Base-by-base conservation (phyloP, 2,888 invertebrate genomes). In the Dysmachus trigonus region DNA sequence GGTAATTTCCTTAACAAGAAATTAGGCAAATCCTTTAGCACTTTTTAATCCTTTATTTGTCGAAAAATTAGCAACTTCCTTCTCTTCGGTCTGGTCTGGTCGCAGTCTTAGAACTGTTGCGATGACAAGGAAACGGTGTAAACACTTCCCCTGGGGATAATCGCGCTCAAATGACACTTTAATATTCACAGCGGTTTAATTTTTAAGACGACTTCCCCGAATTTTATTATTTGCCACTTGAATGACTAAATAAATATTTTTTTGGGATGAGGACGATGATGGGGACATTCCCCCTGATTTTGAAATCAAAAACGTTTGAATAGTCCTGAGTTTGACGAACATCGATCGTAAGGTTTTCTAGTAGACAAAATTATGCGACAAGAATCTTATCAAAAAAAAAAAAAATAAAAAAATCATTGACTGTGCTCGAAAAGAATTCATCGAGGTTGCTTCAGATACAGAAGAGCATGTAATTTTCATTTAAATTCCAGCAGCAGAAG, bases 31-130 rank as follows among this genome's bases (percentile, higher is more conserved):
- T 85, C 74, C 79, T 87, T 86, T 85, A 87, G 86, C 84, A 86
- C 87, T 71, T 85, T 86, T 86, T 87, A 87, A 86, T 87, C 85
- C 87, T 87, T 87, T 87, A 87, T 74, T 87, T 86, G 87, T 72
- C 53, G 53, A 87, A 77, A 71, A 82, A 87, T 87, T 74, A 71
- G 38, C 73, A 62, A 22, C 62, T 22, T 62, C 62, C 62, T 62
- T 22, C 10, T 1, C n/a, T n/a, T n/a, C n/a, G n/a, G n/a, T n/a
- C n/a, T n/a, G n/a, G n/a, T n/a, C 22, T 62, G 18, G 18, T 53
- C 53, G 30, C 51, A 74, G 62, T 76, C 35, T n/a, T 10, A 76
- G 53, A 10, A 51, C n/a, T 15, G 13, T 73, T 41, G 15, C 47
- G 53, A 71, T 71, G 87, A 83, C 85, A 85, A 83, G 85, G 51